Evolutionary conservation across 2,888 invertebrate species (phyloP).

Genomic region (Orthonychiurus folsomi): DNA sequence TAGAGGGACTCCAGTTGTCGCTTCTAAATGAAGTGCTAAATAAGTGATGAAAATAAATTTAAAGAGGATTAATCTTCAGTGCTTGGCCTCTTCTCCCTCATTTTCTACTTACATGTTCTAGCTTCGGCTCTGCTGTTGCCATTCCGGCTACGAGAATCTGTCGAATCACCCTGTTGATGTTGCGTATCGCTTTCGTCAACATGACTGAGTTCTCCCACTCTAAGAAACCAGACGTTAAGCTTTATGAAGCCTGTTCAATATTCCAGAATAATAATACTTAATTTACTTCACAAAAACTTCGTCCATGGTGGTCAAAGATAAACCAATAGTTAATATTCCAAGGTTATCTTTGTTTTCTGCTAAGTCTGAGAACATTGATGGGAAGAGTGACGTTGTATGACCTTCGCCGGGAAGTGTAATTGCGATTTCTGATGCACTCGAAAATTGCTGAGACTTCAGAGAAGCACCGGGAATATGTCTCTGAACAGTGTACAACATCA

Average conservation of each 20-base stretch:
- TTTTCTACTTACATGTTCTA: constrained; percentile 1
- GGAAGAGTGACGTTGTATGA: constrained; percentile 54
- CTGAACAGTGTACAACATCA: constrained; percentile 44
- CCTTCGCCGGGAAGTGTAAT: constrained; percentile 44
- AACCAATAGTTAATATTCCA: constrained; percentile 67
- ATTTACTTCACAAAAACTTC: constrained; percentile 76
- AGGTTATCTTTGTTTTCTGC: constrained; percentile 54
- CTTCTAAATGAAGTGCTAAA: background rate
- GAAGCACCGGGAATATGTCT: constrained; percentile 57
- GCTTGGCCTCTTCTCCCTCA: too few relatives aligned
- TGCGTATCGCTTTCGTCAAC: constrained; percentile 11
- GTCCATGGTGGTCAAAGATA: constrained; percentile 75
- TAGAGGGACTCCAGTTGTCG: constrained; percentile 22
- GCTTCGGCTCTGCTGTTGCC: background rate
- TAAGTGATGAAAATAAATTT: background rate
- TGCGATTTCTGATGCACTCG: constrained; percentile 26
- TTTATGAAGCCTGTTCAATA: background rate
- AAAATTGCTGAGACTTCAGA: constrained; percentile 46
- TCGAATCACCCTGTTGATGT: constrained; percentile 5
- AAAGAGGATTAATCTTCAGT: too few relatives aligned
- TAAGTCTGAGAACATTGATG: constrained; percentile 58
- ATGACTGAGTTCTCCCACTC: constrained; percentile 33
- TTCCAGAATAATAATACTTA: background rate
- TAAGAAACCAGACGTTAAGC: constrained; percentile 9
- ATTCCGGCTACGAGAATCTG: background rate